These are phyloP conservation scores for Bucco capensis DNA, from an alignment of 2,113 vertebrate species.

Conservation along the genomic window DNA sequence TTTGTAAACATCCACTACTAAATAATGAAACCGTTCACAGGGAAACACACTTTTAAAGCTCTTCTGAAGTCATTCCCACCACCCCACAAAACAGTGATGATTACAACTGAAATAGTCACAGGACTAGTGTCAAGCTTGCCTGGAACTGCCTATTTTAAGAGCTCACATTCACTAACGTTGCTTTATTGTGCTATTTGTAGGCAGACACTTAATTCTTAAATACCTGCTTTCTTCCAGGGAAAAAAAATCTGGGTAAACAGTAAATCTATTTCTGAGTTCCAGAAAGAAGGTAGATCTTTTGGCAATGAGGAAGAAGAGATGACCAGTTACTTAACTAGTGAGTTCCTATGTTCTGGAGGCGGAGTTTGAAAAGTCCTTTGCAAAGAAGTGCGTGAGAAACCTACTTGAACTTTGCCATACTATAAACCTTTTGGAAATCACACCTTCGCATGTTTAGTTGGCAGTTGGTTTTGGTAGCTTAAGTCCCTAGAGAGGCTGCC, in stretches of 20 bases:
- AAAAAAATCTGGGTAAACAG: background rate
- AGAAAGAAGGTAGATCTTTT: background rate
- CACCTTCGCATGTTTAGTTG: background rate
- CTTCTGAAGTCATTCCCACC: background rate
- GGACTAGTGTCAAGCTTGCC: background rate
- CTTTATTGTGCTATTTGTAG: background rate
- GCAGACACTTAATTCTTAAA: background rate
- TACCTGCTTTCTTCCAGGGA: background rate
- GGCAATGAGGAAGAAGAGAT: background rate
- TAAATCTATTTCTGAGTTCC: background rate
- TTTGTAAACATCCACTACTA: background rate
- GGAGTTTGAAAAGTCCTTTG: background rate
- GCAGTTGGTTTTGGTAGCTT: background rate
- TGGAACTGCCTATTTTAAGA: background rate
- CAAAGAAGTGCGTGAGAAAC: background rate
- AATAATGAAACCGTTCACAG: constrained; percentile 33
- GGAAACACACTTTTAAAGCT: constrained; percentile 30
- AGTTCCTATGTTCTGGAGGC: background rate
- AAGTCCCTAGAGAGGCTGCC: background rate
- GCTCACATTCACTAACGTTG: too few species aligned
- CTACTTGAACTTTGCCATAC: background rate
- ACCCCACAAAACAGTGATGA: background rate
- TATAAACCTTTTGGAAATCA: background rate
- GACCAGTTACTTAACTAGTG: background rate
- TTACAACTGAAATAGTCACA: background rate